Conservation (phyloP, 2,797 vertebrate species). For the Steatocranus sp. region DNA sequence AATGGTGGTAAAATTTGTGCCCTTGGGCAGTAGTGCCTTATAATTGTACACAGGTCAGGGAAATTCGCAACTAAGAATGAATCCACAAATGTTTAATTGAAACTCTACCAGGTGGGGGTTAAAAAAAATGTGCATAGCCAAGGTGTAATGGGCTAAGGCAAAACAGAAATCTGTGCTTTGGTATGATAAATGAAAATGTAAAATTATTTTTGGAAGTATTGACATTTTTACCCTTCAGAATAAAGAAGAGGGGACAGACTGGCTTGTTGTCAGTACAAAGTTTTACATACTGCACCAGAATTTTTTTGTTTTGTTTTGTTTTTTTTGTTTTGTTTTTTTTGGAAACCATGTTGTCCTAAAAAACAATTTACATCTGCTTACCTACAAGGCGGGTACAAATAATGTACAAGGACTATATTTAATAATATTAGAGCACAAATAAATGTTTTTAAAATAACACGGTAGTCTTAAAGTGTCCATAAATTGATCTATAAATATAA, state of each 20-base stretch:
- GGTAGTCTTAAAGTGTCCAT: not conserved
- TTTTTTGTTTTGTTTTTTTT: accelerated
- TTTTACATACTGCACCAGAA: not conserved
- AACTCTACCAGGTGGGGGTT: not conserved
- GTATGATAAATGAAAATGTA: not conserved
- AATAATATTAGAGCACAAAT: not conserved
- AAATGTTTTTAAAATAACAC: not conserved
- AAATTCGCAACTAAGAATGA: not conserved
- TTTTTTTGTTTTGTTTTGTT: not conserved
- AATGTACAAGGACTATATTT: no score
- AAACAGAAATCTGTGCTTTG: not conserved
- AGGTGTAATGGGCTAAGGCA: not conserved
- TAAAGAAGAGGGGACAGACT: not conserved
- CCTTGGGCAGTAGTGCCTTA: no score
- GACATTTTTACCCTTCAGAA: not conserved
- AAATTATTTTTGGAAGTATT: not conserved
- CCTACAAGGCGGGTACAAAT: no score
- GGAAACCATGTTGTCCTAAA: not conserved
- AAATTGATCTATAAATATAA: not conserved
- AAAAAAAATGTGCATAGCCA: not conserved
- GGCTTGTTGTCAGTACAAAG: not conserved
- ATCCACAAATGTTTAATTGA: not conserved
- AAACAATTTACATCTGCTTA: not conserved
- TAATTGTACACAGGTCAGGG: not conserved
- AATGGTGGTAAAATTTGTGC: not conserved